Base-by-base conservation (phyloP, 2,113 vertebrate species). In the Limnothrissa miodon region DNA sequence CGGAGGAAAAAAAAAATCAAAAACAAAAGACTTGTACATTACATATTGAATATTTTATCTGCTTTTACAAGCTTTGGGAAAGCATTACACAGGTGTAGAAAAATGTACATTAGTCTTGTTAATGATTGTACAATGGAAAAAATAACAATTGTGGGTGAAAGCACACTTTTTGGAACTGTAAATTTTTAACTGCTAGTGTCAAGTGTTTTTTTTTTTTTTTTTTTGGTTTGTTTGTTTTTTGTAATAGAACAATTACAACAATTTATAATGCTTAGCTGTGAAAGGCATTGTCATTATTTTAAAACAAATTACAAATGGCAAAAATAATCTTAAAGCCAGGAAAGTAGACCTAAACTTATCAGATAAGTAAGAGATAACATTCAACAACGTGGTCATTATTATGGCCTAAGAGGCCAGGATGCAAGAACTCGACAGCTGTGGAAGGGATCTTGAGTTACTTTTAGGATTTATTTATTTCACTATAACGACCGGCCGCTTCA, bases 31-130 rank as follows among this genome's bases (percentile, higher is more conserved):
- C 90, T 91, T 93, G 92, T 95, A 95, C 92, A 94, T 94, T 92
- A 91, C 91, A 90, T 93, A 95, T 94, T 95, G 94, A 95, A 96
- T 95, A 94, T 95, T 96, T 95, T 95, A 94, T 95, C 93, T 96
- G 95, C 95, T 95, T 95, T 95, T 95, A 92, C 91, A 93, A 89
- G 89, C 66, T 85, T 83, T 82, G 79, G 81, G 42, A 83, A 86
- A 33, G 81, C 78, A 13, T 33, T 85, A 79, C 89, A 86, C 94
- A 93, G 93, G 91, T 92, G 93, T 93, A 93, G 92, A 94, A 94
- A 92, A 89, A 92, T 89, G 91, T 95, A 93, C 92, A 92, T 44
- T 93, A 93, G 92, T 94, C 90, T 93, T 92, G 92, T 91, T 90
- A 87, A 92, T 93, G 87, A 89, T 92, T 92, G 92, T 95, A 92